Percentiles rank a stretch among this genome's conserved stretches.
These are phyloP conservation scores for Sipha flava DNA, from an alignment of 1,140 invertebrate species.

Conservation along the genomic window DNA sequence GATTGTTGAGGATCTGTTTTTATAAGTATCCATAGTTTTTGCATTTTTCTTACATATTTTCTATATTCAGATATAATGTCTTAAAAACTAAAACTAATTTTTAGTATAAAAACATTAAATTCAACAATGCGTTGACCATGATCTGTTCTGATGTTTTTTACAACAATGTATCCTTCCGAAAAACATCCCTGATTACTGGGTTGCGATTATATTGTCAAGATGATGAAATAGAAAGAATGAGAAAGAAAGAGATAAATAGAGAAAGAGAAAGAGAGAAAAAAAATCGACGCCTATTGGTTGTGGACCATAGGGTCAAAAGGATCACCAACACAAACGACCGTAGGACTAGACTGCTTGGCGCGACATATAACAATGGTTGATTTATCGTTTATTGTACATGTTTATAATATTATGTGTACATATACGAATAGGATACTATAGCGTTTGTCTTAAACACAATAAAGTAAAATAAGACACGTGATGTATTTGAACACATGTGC, in stretches of 20 bases:
- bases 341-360: constrained; percentile 26
- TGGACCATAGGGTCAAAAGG: not conserved
- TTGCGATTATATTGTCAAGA: not conserved
- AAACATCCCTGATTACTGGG: not conserved
- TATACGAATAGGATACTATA: not conserved
- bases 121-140: not conserved
- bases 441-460: constrained; percentile 16
- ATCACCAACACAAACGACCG: not conserved
- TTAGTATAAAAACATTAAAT: too few species aligned
- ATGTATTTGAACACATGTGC: not conserved
- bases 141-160: not conserved
- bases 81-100: too few species aligned
- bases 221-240: not conserved
- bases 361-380: constrained; percentile 13
- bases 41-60: too few species aligned
- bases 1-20: too few species aligned
- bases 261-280: not conserved
- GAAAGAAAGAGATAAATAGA: not conserved
- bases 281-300: not conserved
- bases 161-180: not conserved
- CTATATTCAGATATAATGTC: too few species aligned
- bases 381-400: constrained; percentile 21
- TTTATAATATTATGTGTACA: constrained; percentile 4
- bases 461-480: not conserved
- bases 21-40: too few species aligned